phyloP scores from a whole-genome alignment of 2,113 vertebrate species.

The Penelope pileata region DNA sequence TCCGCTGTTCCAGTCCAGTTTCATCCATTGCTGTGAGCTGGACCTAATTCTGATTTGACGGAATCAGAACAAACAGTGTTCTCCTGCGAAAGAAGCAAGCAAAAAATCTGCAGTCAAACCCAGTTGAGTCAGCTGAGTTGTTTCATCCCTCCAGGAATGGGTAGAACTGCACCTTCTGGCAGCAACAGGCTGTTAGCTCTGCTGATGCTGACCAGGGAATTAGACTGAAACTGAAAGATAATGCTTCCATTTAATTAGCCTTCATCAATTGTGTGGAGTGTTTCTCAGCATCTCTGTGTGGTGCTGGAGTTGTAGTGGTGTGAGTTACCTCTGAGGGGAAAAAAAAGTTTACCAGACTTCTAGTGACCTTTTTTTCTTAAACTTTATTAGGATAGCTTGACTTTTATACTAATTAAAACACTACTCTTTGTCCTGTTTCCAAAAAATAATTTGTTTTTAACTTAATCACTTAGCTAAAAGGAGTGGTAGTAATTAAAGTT shows the following conservation, averaged over 20 bases:
- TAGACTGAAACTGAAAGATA: not conserved
- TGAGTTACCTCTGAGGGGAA: not conserved
- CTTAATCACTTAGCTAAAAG: constrained; percentile 28
- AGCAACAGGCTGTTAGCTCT: not conserved
- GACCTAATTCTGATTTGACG: not conserved
- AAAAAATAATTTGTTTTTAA: constrained; percentile 25
- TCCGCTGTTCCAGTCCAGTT: not conserved
- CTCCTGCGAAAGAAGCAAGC: no score
- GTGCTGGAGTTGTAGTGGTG: not conserved
- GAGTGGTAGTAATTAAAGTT: constrained; percentile 64
- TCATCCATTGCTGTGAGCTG: not conserved
- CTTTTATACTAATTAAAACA: constrained; percentile 26
- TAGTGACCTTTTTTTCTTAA: not conserved
- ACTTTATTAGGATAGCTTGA: constrained; percentile 1
- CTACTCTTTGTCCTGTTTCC: constrained; percentile 18
- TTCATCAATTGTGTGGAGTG: not conserved
- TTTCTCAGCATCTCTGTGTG: not conserved
- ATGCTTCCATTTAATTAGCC: not conserved
- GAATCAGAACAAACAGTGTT: not conserved
- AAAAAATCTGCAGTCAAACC: not conserved
- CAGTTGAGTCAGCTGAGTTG: not conserved
- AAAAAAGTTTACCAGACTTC: not conserved
- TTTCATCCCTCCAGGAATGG: not conserved
- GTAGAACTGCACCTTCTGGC: not conserved
- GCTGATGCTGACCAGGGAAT: not conserved